Evolutionary conservation across 2,113 vertebrate species (phyloP), one percentile per base, ranked within the genome.

Genomic region (Nerophis lumbriciformis): DNA sequence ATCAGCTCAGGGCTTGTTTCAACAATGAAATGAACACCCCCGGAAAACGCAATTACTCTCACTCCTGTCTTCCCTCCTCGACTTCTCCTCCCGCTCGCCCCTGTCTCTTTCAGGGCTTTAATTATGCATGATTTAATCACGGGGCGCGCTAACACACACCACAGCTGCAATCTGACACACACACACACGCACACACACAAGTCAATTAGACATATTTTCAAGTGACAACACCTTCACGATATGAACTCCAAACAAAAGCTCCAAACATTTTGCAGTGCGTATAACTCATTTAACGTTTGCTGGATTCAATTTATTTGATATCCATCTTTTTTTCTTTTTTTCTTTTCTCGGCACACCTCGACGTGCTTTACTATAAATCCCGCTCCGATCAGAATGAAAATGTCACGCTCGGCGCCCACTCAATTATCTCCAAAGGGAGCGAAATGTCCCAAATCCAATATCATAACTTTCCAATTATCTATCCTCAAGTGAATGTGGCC

Each of bases 61-160:
- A 66, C 35, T 42, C 66, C 21, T 54, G 61, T 73, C 56, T 60
- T 54, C 54, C 56, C 15, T 48, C 36, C 28, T 61, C 62, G 38
- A 59, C 59, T 48, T 44, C 47, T 44, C 57, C 35, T 53, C 70
- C 37, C 51, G 45, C 39, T 37, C 47, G 21, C 59, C 72, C 28
- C 54, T 63, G 63, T 76, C 72, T 74, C 75, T 83, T 77, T 72
- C 62, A 73, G 66, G 68, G 55, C 69, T 74, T 77, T 75, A 75
- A 84, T 85, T 83, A 84, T 85, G 83, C 75, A 82, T 84, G 83
- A 84, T 87, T 83, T 87, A 85, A 87, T 83, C 78, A 83, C 72
- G 70, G 67, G 68, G 68, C 75, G 62, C 8, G 9, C 65, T 70
- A 77, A 72, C 76, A 78, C 64, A 77, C 45, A 39, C 63, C 61